phyloP scores from a whole-genome alignment of 1,140 invertebrate species.

The Metopolophium dirhodum region DNA sequence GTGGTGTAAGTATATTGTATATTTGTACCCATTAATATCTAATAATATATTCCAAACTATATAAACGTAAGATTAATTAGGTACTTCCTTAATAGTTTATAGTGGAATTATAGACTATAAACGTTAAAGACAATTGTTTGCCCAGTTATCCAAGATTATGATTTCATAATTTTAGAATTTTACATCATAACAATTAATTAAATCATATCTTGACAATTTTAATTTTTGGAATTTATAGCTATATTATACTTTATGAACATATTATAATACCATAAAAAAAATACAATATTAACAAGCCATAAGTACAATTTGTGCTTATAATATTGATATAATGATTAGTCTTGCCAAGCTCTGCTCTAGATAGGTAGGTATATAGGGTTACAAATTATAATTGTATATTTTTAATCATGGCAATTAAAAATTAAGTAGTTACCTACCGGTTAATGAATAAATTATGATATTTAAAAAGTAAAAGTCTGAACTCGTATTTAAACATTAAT shows the following conservation, averaged over 20 bases:
- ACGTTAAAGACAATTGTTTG: neutral
- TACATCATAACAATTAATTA: neutral
- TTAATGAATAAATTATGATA: neutral
- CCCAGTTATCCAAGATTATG: neutral
- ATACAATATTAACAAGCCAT: neutral
- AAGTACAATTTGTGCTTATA: neutral
- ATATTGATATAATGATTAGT: neutral
- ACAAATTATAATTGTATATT: neutral
- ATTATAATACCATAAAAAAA: neutral
- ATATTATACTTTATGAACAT: neutral
- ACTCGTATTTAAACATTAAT: neutral
- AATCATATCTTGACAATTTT: neutral
- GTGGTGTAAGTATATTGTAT: neutral
- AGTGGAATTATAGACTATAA: neutral
- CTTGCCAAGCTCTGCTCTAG: neutral
- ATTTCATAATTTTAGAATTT: neutral
- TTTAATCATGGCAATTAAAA: neutral
- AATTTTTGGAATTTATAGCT: neutral
- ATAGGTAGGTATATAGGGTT: neutral
- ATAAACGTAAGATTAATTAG: neutral
- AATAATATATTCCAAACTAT: neutral
- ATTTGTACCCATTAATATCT: neutral
- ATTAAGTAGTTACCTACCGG: neutral
- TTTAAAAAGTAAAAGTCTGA: neutral
- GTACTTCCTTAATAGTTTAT: neutral